Conservation (phyloP, 2,797 vertebrate species). For the Amazona ochrocephala region DNA sequence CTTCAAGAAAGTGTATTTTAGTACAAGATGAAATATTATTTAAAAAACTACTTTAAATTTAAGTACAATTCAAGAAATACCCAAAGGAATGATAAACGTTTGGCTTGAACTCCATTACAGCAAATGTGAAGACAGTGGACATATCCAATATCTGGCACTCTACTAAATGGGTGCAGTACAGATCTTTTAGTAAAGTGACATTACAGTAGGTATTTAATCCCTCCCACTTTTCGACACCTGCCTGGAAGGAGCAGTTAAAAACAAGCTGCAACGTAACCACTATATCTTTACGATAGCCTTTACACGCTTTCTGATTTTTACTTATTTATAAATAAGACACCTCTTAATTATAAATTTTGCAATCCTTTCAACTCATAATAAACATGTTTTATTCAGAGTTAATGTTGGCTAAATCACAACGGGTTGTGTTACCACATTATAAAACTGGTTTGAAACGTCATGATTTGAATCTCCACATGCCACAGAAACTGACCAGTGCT, state of each 20-base stretch:
- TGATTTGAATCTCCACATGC: not conserved
- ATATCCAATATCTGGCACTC: not conserved
- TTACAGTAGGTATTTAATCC: slow-evolving; percentile 12
- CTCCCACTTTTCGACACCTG: not conserved
- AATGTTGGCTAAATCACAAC: not conserved
- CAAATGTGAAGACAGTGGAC: not conserved
- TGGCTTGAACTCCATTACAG: not conserved
- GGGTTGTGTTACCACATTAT: not conserved
- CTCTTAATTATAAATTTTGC: not conserved
- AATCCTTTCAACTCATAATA: not conserved
- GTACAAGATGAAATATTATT: not conserved
- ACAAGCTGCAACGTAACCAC: not conserved
- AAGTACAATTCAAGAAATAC: not conserved
- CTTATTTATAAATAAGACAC: not conserved
- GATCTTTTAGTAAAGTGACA: slow-evolving; percentile 33
- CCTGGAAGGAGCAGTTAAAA: not conserved
- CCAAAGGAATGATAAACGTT: not conserved
- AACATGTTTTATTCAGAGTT: not conserved
- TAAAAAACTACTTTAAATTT: not conserved
- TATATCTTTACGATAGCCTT: not conserved
- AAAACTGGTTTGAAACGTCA: not conserved
- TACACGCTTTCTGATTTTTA: not conserved
- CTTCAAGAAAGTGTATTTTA: not conserved
- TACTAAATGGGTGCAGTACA: not conserved
- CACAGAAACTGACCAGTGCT: fast-evolving